Evolutionary conservation across 2,888 invertebrate species (phyloP).

Genomic region (Drosophila conformis): DNA sequence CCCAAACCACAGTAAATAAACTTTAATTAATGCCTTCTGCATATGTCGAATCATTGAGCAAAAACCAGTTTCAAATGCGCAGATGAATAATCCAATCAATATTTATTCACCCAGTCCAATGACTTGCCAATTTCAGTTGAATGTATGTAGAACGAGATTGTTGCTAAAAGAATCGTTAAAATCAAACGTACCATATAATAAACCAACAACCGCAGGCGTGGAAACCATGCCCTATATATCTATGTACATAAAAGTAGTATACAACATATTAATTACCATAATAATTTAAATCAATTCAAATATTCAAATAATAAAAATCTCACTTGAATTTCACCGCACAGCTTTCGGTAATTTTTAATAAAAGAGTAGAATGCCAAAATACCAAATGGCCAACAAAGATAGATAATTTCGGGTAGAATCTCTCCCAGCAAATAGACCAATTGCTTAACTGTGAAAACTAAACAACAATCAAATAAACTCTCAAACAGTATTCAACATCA

Average conservation of each 20-base stretch:
- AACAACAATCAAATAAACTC: neutral
- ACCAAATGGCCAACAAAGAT: neutral
- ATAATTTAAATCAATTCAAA: neutral
- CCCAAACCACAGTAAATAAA: constrained; percentile 21
- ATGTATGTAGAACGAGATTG: constrained; percentile 47
- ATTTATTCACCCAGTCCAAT: constrained; percentile 34
- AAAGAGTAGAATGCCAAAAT: constrained; percentile 45
- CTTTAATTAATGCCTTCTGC: constrained; percentile 31
- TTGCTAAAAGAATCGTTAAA: neutral
- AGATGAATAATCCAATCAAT: constrained; percentile 29
- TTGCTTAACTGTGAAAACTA: constrained; percentile 33
- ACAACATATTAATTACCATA: neutral
- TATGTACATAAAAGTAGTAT: neutral
- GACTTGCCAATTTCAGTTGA: constrained; percentile 35
- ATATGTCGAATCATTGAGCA: constrained; percentile 38
- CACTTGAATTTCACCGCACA: constrained; percentile 42
- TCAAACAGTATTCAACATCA: constrained; percentile 19
- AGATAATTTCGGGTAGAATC: constrained; percentile 13
- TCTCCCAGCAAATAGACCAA: constrained; percentile 18
- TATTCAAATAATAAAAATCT: constrained; percentile 5
- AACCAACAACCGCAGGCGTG: constrained; percentile 27
- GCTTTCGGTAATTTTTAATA: constrained; percentile 41
- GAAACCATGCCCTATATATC: constrained; percentile 16
- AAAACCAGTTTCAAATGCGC: constrained; percentile 47
- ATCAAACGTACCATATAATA: neutral